Evolutionary conservation across 2,113 vertebrate genomes (phyloP).

Genomic region (Steatornis caripensis): DNA sequence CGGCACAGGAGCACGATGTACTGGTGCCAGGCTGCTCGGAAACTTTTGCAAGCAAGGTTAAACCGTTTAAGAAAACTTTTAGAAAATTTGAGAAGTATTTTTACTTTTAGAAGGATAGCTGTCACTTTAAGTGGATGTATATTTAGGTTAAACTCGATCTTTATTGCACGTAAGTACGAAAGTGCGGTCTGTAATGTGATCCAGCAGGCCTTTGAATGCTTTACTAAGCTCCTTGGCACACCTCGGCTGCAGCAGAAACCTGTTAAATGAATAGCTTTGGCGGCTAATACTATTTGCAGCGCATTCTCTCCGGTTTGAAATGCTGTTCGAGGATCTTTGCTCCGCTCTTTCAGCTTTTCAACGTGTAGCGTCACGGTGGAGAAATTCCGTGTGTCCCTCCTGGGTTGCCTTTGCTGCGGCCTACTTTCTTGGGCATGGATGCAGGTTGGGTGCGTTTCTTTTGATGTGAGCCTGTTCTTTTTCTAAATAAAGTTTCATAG

Average conservation of each 20-base stretch:
- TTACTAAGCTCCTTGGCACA: background rate
- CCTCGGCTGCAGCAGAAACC: background rate
- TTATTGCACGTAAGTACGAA: background rate
- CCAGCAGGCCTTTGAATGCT: background rate
- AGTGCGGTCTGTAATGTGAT: background rate
- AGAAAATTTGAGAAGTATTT: background rate
- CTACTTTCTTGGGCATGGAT: background rate
- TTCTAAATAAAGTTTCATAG: background rate
- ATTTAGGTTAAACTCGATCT: background rate
- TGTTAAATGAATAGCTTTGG: background rate
- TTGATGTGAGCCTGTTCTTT: background rate
- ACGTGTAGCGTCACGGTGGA: background rate
- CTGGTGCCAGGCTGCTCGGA: background rate
- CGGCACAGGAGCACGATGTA: background rate
- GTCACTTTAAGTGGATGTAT: background rate
- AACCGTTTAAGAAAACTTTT: background rate
- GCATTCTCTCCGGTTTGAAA: background rate
- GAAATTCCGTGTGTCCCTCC: rapidly evolving
- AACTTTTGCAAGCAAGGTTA: background rate
- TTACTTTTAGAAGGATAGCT: background rate
- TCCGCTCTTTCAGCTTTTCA: background rate
- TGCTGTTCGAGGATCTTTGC: background rate
- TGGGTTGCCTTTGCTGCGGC: background rate
- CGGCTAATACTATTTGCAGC: background rate
- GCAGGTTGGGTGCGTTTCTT: background rate